These are phyloP conservation scores for Orthosia gothica DNA, from an alignment of 2,888 invertebrate species.

Conservation along the genomic window DNA sequence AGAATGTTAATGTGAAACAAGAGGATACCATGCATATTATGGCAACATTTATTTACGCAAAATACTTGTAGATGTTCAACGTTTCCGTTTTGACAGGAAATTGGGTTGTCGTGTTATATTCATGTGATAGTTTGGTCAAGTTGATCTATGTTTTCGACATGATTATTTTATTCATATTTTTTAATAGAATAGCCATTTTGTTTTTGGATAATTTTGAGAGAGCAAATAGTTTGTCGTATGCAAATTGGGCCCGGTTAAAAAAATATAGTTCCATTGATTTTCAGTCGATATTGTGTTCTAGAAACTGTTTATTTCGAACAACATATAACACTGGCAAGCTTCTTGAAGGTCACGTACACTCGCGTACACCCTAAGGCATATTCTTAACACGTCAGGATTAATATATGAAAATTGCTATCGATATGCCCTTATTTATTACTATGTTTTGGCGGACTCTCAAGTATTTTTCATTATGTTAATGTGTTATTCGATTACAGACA, in stretches of 20 bases:
- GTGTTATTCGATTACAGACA: constrained; percentile 69
- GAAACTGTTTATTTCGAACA: constrained; percentile 11
- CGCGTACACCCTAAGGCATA: constrained; percentile 64
- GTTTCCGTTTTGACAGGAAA: constrained; percentile 55
- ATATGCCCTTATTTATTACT: constrained; percentile 75
- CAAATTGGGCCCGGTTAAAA: neutral
- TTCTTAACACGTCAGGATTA: constrained; percentile 74
- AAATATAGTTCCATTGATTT: neutral
- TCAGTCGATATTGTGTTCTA: neutral
- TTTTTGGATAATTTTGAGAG: neutral
- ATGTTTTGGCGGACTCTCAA: constrained; percentile 81
- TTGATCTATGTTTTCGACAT: constrained; percentile 4
- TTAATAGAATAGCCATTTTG: neutral
- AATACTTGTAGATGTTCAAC: constrained; percentile 31
- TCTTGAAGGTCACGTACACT: constrained; percentile 59
- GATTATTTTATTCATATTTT: neutral
- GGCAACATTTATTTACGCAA: constrained; percentile 43
- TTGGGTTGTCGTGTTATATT: constrained; percentile 37
- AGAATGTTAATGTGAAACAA: constrained; percentile 49
- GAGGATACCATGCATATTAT: constrained; percentile 21
- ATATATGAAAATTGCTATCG: constrained; percentile 82
- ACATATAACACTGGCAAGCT: constrained; percentile 47
- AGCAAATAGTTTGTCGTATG: neutral
- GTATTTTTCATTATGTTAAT: constrained; percentile 82
- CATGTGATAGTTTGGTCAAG: constrained; percentile 7